These are phyloP conservation scores for Hycleus phaleratus DNA, from an alignment of 1,140 invertebrate genomes.

Conservation along the genomic window DNA sequence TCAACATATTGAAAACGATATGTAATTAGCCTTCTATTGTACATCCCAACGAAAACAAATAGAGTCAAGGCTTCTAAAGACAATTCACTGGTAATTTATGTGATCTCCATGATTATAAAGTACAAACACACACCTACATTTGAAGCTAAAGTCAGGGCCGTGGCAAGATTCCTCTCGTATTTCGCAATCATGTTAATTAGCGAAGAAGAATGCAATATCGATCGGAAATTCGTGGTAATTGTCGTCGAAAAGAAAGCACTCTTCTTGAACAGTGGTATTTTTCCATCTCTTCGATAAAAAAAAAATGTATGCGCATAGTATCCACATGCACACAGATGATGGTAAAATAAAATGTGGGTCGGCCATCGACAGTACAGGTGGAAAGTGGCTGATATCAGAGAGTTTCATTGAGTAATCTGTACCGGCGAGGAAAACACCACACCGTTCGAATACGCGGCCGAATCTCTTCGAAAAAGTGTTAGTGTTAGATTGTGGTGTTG, in stretches of 20 bases:
- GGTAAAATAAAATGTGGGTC: constrained; percentile 12
- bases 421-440: constrained; percentile 14
- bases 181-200: neutral
- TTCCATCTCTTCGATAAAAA: no score
- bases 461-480: neutral
- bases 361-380: constrained; percentile 16
- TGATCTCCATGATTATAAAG: no score
- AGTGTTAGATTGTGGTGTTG: constrained; percentile 7
- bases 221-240: no score
- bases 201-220: neutral
- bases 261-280: neutral
- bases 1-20: no score
- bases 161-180: no score
- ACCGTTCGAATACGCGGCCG: constrained; percentile 1
- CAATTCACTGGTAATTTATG: no score
- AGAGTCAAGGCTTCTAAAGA: no score
- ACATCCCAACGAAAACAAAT: no score
- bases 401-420: constrained; percentile 21
- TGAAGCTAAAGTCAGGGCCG: no score
- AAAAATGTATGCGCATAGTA: no score
- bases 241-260: constrained; percentile 4
- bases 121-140: no score
- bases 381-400: constrained; percentile 19
- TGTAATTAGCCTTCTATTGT: no score
- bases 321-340: neutral